Conservation (phyloP, 2,797 vertebrate species). For the Peromyscus eremicus region DNA sequence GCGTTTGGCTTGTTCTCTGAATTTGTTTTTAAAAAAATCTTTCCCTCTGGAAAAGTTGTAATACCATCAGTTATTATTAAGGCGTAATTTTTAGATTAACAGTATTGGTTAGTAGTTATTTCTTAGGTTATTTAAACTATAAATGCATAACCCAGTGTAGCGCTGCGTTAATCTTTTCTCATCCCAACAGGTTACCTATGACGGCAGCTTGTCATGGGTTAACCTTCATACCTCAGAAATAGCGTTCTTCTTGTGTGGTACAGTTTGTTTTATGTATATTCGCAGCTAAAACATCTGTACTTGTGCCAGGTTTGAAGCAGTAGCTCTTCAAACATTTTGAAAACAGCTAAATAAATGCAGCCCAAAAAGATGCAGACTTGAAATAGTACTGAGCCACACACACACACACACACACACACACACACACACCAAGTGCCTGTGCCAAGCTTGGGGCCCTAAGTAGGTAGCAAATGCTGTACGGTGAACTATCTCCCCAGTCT, state of each 20-base stretch:
- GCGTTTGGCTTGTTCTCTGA: not conserved
- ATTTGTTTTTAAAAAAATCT: conserved; percentile 16
- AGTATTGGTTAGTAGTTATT: not conserved
- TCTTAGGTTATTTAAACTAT: not conserved
- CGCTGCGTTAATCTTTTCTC: not conserved
- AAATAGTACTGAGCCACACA: not conserved
- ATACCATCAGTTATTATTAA: not conserved
- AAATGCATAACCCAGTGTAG: not conserved
- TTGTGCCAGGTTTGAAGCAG: conserved; percentile 33
- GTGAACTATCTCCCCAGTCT: no score
- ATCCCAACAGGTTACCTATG: conserved; percentile 28
- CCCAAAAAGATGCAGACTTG: conserved; percentile 33
- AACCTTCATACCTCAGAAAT: conserved; percentile 14
- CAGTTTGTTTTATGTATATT: conserved; percentile 67
- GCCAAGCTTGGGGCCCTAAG: not conserved
- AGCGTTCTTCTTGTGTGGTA: conserved; percentile 25
- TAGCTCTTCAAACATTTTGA: conserved; percentile 51
- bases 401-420: not conserved
- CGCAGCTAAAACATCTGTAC: conserved; percentile 34
- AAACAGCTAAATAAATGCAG: conserved; percentile 59
- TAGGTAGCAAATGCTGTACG: not conserved
- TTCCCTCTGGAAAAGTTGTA: conserved; percentile 20
- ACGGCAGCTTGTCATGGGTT: conserved; percentile 1
- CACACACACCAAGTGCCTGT: not conserved
- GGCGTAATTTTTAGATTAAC: conserved; percentile 19